These are phyloP conservation scores for Zapus hudsonius DNA, from an alignment of 2,113 vertebrate species.

Conservation along the genomic window DNA sequence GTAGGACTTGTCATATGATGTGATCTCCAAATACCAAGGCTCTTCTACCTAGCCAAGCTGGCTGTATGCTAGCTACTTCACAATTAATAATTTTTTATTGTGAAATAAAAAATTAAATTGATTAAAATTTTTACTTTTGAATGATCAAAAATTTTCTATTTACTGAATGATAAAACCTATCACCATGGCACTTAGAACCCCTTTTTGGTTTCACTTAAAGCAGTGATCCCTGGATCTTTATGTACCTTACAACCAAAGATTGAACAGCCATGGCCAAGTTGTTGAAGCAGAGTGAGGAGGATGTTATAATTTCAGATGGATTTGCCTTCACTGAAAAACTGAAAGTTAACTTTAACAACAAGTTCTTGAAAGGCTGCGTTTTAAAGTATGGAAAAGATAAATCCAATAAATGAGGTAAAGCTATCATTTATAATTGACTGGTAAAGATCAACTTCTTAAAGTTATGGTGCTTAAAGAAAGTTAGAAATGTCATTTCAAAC, in stretches of 20 bases:
- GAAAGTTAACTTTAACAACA: constrained; percentile 32
- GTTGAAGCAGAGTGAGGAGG: neutral
- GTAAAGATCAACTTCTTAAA: constrained; percentile 50
- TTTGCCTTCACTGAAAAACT: neutral
- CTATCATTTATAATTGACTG: constrained; percentile 12
- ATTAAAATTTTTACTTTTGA: neutral
- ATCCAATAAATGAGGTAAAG: constrained; percentile 39
- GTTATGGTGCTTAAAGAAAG: neutral
- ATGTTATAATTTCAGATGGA: neutral
- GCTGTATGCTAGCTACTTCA: neutral
- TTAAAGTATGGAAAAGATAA: constrained; percentile 43
- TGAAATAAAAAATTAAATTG: too few species aligned
- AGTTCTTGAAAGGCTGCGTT: constrained; percentile 22
- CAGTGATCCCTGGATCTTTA: neutral
- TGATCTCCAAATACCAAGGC: neutral
- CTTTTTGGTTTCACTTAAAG: neutral
- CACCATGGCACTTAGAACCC: neutral
- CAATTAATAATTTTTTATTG: neutral
- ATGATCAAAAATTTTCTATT: neutral
- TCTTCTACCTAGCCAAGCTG: neutral
- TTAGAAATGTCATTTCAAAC: neutral
- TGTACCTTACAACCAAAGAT: constrained; percentile 15
- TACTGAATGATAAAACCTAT: neutral
- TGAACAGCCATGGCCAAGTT: neutral
- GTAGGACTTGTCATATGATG: neutral